Evolutionary conservation across 2,888 invertebrate species (phyloP).

Genomic region (Drepanosiphum platanoidis): DNA sequence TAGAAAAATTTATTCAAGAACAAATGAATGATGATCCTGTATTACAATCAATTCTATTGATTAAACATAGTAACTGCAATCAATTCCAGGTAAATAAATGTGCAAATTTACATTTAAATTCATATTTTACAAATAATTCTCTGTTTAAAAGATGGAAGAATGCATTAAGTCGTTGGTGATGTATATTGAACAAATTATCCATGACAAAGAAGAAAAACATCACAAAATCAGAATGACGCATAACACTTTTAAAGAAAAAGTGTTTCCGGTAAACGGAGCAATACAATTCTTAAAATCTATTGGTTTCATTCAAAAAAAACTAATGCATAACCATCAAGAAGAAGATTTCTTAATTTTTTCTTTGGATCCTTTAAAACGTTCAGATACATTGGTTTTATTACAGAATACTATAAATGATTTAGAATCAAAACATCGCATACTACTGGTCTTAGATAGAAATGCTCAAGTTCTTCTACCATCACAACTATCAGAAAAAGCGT

Average conservation of each 20-base stretch:
- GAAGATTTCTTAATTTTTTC: slow-evolving; percentile 79
- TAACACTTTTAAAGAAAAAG: slow-evolving; percentile 83
- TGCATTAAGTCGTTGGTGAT: slow-evolving; percentile 88
- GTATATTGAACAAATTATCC: slow-evolving; percentile 89
- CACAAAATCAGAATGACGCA: slow-evolving; percentile 89
- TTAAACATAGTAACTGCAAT: slow-evolving; percentile 87
- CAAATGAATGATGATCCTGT: slow-evolving; percentile 80
- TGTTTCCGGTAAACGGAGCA: slow-evolving; percentile 82
- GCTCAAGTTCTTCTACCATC: slow-evolving; percentile 82
- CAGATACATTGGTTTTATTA: slow-evolving; percentile 69
- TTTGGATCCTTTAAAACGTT: too few species aligned
- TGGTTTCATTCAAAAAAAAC: slow-evolving; percentile 77
- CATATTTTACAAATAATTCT: slow-evolving; percentile 40
- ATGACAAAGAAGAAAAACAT: slow-evolving; percentile 89
- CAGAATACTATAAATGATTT: slow-evolving; percentile 80
- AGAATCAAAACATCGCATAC: slow-evolving; percentile 81
- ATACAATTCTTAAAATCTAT: slow-evolving; percentile 83
- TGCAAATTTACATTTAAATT: neutral
- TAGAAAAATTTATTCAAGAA: slow-evolving; percentile 84
- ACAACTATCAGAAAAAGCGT: slow-evolving; percentile 75
- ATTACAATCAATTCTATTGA: slow-evolving; percentile 87
- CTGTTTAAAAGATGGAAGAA: slow-evolving; percentile 73
- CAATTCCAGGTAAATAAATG: slow-evolving; percentile 73
- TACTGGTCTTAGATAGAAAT: slow-evolving; percentile 85
- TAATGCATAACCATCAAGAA: slow-evolving; percentile 72